Evolutionary conservation across 2,113 vertebrate species (phyloP).

Genomic region (Lampris incognitus): DNA sequence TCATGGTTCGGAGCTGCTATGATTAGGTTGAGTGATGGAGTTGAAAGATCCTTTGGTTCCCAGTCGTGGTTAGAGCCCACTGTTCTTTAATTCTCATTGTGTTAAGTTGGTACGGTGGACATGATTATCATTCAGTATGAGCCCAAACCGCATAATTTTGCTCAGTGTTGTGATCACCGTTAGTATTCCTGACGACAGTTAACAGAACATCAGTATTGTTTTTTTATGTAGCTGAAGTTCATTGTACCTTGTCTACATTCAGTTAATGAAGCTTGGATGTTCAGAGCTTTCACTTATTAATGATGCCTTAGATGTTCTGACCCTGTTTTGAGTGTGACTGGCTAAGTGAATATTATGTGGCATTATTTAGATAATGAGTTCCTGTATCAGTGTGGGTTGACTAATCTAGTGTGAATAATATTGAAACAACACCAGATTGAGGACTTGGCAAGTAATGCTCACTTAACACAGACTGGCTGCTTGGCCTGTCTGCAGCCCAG

Average conservation of each 20-base stretch:
- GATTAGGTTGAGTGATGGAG: constrained; percentile 59
- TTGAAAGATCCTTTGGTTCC: constrained; percentile 69
- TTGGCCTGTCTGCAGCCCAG: constrained; percentile 10
- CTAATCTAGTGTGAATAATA: constrained; percentile 30
- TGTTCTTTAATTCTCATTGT: constrained; percentile 33
- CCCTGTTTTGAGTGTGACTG: not conserved
- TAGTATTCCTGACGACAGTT: not conserved
- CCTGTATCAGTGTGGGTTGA: constrained; percentile 25
- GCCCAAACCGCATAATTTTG: not conserved
- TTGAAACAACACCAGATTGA: constrained; percentile 20
- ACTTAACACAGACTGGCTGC: constrained; percentile 7
- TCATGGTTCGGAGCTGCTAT: constrained; percentile 61
- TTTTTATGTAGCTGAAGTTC: too few relatives aligned
- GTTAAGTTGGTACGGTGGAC: constrained; percentile 20
- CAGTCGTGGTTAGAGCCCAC: constrained; percentile 33
- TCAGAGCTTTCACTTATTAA: too few relatives aligned
- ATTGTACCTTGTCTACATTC: too few relatives aligned
- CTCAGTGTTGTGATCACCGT: not conserved
- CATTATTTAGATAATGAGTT: constrained; percentile 47
- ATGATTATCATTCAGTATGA: constrained; percentile 11
- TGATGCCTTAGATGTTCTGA: too few relatives aligned
- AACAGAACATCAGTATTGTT: too few relatives aligned
- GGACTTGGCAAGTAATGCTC: constrained; percentile 17
- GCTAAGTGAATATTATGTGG: constrained; percentile 43
- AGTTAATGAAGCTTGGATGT: too few relatives aligned